Percentiles rank a stretch among this genome's conserved stretches.
Evolutionary conservation across 1,140 invertebrate species (phyloP).

Genomic region (Drosophila kohkoa): DNA sequence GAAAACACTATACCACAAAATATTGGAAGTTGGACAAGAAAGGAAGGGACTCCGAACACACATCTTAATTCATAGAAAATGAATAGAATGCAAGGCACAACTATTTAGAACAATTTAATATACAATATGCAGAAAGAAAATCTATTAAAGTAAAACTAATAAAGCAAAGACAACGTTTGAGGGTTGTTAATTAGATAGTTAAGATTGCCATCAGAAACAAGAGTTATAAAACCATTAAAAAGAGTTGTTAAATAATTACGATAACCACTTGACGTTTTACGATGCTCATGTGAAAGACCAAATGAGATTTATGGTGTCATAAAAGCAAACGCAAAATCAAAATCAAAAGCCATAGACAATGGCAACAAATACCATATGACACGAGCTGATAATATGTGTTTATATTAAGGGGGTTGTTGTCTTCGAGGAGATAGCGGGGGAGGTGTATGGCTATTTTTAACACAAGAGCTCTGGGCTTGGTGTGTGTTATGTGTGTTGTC

Average conservation of each 20-base stretch:
- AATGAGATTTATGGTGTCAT: conserved; percentile 58
- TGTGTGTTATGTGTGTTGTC: conserved; percentile 34
- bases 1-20: neutral
- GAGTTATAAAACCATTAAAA: conserved; percentile 57
- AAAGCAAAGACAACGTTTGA: neutral
- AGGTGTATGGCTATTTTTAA: conserved; percentile 22
- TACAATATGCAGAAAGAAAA: too few relatives aligned
- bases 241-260: conserved; percentile 59
- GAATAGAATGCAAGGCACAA: too few relatives aligned
- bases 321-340: conserved; percentile 45
- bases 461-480: neutral
- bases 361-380: conserved; percentile 24
- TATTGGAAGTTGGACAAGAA: too few relatives aligned
- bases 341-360: conserved; percentile 38
- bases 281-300: conserved; percentile 17
- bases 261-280: conserved; percentile 61
- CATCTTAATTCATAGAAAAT: too few relatives aligned
- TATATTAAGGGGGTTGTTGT: neutral
- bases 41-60: too few relatives aligned
- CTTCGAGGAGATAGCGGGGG: neutral
- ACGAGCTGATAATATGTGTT: conserved; percentile 17
- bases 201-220: conserved; percentile 5
- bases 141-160: too few relatives aligned
- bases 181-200: conserved; percentile 1
- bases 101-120: too few relatives aligned